Percentiles rank a stretch among this genome's conserved stretches.
These are phyloP conservation scores for Steatornis caripensis DNA, from an alignment of 2,113 vertebrate species.

Conservation along the genomic window DNA sequence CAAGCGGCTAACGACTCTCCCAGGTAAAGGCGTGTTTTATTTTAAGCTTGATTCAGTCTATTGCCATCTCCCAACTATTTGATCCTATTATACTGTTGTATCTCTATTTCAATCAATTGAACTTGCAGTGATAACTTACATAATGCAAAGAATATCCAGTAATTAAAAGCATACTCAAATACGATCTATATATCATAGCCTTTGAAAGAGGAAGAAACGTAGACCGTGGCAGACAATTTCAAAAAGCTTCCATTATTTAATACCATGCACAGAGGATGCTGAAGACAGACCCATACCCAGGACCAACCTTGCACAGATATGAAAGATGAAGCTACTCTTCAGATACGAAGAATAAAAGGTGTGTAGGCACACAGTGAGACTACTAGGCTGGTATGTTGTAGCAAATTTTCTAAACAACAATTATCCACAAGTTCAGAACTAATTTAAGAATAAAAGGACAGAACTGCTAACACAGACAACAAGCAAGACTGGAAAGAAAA, in stretches of 20 bases:
- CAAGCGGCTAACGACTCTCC: neutral
- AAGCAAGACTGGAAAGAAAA: neutral
- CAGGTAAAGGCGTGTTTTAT: neutral
- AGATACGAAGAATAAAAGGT: neutral
- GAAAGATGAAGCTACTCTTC: neutral
- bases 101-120: neutral
- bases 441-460: neutral
- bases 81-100: neutral
- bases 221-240: neutral
- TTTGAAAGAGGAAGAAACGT: neutral
- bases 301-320: neutral
- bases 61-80: constrained; percentile 11
- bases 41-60: neutral
- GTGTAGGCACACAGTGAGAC: neutral
- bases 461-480: neutral
- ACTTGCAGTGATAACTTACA: neutral
- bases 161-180: neutral
- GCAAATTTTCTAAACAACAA: neutral
- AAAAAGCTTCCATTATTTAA: neutral
- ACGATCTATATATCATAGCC: neutral
- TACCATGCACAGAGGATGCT: neutral
- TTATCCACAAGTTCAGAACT: neutral
- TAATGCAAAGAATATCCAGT: neutral
- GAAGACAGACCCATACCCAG: neutral
- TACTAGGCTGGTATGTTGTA: neutral